phyloP scores from a whole-genome alignment of 2,888 invertebrate genomes.

The Stomorhina lunata region DNA sequence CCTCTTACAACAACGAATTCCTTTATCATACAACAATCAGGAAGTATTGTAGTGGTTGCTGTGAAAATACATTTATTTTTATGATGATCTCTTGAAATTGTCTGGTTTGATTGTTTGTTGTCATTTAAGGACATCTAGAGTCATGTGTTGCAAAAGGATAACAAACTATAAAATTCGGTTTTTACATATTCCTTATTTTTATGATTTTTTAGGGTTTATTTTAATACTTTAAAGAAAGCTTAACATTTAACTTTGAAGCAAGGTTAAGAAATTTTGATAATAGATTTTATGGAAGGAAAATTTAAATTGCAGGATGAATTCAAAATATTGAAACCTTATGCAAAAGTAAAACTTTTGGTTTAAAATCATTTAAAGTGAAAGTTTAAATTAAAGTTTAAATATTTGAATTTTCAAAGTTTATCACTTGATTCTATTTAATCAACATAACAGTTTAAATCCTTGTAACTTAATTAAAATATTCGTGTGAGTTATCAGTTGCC shows the following conservation, averaged over 20 bases:
- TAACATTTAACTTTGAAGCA: not conserved
- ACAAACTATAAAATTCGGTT: not conserved
- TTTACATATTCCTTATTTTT: not conserved
- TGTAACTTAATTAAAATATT: not conserved
- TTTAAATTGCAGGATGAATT: not conserved
- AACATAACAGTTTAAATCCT: too few species aligned
- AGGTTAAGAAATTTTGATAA: not conserved
- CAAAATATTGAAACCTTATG: too few species aligned
- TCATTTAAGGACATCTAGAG: slow-evolving; percentile 12
- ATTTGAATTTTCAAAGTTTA: too few species aligned
- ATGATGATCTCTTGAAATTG: slow-evolving; percentile 53
- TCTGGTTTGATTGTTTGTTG: not conserved
- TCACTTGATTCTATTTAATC: too few species aligned
- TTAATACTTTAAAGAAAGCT: not conserved
- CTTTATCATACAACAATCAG: not conserved
- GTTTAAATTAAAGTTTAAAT: too few species aligned
- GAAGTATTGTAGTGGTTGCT: slow-evolving; percentile 34
- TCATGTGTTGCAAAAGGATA: slow-evolving; percentile 23
- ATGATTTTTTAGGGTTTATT: not conserved
- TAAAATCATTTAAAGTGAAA: too few species aligned
- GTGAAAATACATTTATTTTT: slow-evolving; percentile 54
- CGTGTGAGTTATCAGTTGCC: not conserved
- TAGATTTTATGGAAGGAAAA: not conserved
- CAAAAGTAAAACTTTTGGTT: too few species aligned
- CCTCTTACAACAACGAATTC: not conserved